Conservation (phyloP, 2,888 invertebrate species). For the Plebejus argus region DNA sequence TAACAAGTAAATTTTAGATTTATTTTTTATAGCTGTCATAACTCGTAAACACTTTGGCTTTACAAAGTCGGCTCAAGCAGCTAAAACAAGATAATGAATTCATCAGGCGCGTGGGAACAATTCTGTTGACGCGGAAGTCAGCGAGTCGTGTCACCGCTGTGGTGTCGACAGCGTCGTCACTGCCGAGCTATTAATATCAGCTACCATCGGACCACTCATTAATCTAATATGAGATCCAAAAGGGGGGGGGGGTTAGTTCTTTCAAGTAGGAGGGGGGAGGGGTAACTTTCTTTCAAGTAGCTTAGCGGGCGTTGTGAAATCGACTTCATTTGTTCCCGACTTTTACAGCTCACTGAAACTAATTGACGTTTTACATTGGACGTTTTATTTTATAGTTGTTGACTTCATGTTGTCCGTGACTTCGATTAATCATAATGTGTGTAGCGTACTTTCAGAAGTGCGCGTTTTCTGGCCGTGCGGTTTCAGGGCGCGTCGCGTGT, state of each 20-base stretch:
- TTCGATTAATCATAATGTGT: too few species aligned
- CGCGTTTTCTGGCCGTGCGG: too few species aligned
- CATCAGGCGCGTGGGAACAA: not conserved
- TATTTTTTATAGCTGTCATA: too few species aligned
- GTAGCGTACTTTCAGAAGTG: too few species aligned
- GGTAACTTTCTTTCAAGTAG: not conserved
- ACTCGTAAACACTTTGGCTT: too few species aligned
- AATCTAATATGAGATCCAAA: not conserved
- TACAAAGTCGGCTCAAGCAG: too few species aligned
- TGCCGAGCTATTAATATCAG: not conserved
- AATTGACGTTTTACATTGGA: not conserved
- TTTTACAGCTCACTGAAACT: not conserved
- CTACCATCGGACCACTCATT: constrained; percentile 2
- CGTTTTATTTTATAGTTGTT: not conserved
- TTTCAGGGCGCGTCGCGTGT: too few species aligned
- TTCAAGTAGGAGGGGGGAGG: not conserved
- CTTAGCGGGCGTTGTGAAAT: not conserved
- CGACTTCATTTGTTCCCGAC: not conserved
- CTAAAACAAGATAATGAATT: not conserved
- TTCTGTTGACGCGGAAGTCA: constrained; percentile 8
- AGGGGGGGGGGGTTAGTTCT: not conserved
- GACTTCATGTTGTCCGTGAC: not conserved
- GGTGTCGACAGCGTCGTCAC: not conserved
- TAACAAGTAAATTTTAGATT: too few species aligned
- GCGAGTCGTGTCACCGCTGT: not conserved